Base-by-base conservation (phyloP, 2,113 vertebrate species). In the Arvicanthis niloticus region DNA sequence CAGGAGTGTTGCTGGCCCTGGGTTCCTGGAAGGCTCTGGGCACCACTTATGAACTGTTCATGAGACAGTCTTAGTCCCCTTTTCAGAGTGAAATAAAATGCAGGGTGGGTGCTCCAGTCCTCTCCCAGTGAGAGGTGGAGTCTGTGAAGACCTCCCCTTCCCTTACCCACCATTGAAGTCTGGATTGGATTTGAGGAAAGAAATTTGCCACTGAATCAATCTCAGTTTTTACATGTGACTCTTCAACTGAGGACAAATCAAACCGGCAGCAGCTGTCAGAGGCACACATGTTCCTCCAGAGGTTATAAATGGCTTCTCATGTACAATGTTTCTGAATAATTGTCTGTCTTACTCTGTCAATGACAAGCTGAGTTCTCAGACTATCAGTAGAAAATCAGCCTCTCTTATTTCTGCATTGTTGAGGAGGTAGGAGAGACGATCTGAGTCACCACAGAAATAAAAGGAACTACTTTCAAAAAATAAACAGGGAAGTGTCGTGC, bases 321-420 rank as follows among this genome's bases (percentile, higher is more conserved):
- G 88, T 92, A 77, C 60, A 84, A 88, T 86, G 56, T 88, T 88
- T 89, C 48, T 51, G 92, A 84, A 42, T 95, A 82, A 80, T 84
- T 92, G 89, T 91, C 81, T 80, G 42, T 88, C 26, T 75, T 92
- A 77, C 76, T 70, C n/a, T 93, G 95, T 53, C 42, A 68, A 13
- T 91, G 89, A 72, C 60, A 40, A 86, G 12, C 21, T 88, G 65
- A 70, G 13, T 92, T 75, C 34, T 92, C 45, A 80, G 72, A 95
- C 70, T 89, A 17, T 86, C 78, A 60, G 12, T 67, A 42, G 37
- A 70, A 94, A 76, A 24, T 62, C 90, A 92, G 62, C 31, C 62
- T 26, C 16, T 40, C 78, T 72, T n/a, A 15, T 56, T 72, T 80
- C 72, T 80, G 8, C 4, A 51, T 90, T 88, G 48, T 58, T 93